These are phyloP conservation scores for Microplitis demolitor DNA, from an alignment of 1,140 invertebrate genomes.

Conservation along the genomic window DNA sequence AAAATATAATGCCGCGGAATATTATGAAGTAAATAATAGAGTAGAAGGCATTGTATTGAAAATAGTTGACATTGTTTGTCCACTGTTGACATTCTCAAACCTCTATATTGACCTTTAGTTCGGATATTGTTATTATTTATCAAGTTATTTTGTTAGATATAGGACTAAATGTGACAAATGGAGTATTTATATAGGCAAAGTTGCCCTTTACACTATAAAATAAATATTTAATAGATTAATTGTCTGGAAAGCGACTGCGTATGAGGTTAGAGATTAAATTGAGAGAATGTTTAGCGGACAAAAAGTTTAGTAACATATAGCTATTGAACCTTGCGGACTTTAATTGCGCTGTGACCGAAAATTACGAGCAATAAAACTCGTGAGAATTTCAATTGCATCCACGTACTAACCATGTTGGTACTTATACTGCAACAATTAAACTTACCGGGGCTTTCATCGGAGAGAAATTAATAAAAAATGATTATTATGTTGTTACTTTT, in stretches of 20 bases:
- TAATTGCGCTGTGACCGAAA: conserved; percentile 15
- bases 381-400: conserved; percentile 8
- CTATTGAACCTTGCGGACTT: conserved; percentile 8
- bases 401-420: neutral
- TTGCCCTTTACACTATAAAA: neutral
- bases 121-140: neutral
- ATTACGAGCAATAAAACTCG: conserved; percentile 20
- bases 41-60: too few species aligned
- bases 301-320: conserved; percentile 3
- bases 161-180: neutral
- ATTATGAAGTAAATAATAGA: too few species aligned
- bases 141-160: neutral
- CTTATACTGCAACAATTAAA: too few species aligned
- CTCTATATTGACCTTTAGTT: neutral
- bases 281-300: neutral
- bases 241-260: conserved; percentile 22
- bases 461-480: neutral
- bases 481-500: neutral
- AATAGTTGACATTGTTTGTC: too few species aligned
- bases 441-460: too few species aligned
- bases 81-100: neutral
- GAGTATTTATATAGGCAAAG: neutral
- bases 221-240: conserved; percentile 32
- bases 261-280: neutral
- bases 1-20: too few species aligned